These are phyloP conservation scores for Mayetiola destructor DNA, from an alignment of 2,888 invertebrate species.

Conservation along the genomic window DNA sequence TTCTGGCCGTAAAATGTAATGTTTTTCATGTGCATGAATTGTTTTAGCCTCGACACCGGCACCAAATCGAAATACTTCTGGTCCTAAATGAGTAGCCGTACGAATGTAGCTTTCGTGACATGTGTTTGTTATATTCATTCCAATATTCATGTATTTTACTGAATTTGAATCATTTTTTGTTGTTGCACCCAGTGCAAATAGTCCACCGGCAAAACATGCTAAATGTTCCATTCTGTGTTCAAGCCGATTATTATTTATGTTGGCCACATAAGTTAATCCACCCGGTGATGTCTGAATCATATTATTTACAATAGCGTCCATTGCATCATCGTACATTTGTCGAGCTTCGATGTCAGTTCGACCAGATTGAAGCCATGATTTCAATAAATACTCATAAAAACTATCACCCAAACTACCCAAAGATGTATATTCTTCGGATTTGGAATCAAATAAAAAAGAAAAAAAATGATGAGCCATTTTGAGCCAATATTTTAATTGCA, in stretches of 20 bases:
- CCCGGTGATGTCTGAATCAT: conserved; percentile 69
- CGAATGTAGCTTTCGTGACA: conserved; percentile 94
- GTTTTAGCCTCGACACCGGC: conserved; percentile 87
- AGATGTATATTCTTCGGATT: conserved; percentile 72
- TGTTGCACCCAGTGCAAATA: conserved; percentile 80
- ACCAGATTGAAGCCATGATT: conserved; percentile 78
- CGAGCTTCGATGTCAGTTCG: conserved; percentile 68
- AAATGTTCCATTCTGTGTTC: conserved; percentile 99
- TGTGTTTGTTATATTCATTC: conserved; percentile 79
- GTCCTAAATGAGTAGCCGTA: conserved; percentile 81
- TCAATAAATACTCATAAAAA: conserved; percentile 96
- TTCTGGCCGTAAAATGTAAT: conserved; percentile 93
- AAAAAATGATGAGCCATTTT: too few relatives aligned
- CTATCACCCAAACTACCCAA: conserved; percentile 95
- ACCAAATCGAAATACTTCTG: conserved; percentile 88
- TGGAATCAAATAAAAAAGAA: neutral
- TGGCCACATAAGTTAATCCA: conserved; percentile 78
- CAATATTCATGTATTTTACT: conserved; percentile 73
- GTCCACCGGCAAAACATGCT: conserved; percentile 90
- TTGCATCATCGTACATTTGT: conserved; percentile 88
- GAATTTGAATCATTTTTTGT: conserved; percentile 61
- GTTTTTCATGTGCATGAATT: conserved; percentile 80
- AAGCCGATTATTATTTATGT: conserved; percentile 77
- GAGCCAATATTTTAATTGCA: neutral
- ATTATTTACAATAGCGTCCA: conserved; percentile 69